phyloP scores from a whole-genome alignment of 2,113 vertebrate species.

The Megaptera novaeangliae region DNA sequence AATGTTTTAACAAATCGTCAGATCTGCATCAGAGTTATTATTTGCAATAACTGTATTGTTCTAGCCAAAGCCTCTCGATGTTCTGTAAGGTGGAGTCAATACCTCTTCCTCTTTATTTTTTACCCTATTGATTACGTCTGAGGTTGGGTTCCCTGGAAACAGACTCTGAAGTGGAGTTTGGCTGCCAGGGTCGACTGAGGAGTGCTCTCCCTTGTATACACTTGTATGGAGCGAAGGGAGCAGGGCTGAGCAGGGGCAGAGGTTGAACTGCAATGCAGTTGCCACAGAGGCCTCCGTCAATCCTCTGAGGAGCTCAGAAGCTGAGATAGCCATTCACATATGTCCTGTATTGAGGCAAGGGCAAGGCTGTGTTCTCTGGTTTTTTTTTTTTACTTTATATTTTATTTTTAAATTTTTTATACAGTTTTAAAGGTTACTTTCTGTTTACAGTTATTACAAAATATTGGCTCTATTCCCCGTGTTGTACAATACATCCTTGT shows the following conservation, averaged over 20 bases:
- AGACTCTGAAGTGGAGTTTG: not conserved
- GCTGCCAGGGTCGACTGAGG: not conserved
- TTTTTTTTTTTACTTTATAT: too few species aligned
- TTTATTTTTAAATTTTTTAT: not conserved
- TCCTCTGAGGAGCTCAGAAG: not conserved
- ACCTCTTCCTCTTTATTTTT: not conserved
- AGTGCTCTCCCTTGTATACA: not conserved
- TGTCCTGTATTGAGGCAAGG: not conserved
- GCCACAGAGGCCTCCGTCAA: not conserved
- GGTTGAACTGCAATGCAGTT: rapidly evolving
- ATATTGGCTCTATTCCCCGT: not conserved
- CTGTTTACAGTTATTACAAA: not conserved
- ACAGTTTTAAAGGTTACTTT: not conserved
- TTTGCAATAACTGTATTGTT: not conserved
- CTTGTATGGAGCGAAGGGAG: not conserved
- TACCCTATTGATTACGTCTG: not conserved
- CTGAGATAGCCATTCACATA: not conserved
- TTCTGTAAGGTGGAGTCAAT: not conserved
- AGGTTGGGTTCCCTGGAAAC: not conserved
- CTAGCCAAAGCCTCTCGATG: not conserved
- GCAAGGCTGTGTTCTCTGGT: not conserved
- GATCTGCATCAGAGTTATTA: not conserved
- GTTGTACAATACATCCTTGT: not conserved
- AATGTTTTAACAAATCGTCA: not conserved
- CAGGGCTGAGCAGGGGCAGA: not conserved